Percentiles rank a stretch among this genome's conserved stretches.
Evolutionary conservation across 37 sponge, comb jelly and placozoan genomes (phyloP).

Genomic region (Dysidea cf. avara): DNA sequence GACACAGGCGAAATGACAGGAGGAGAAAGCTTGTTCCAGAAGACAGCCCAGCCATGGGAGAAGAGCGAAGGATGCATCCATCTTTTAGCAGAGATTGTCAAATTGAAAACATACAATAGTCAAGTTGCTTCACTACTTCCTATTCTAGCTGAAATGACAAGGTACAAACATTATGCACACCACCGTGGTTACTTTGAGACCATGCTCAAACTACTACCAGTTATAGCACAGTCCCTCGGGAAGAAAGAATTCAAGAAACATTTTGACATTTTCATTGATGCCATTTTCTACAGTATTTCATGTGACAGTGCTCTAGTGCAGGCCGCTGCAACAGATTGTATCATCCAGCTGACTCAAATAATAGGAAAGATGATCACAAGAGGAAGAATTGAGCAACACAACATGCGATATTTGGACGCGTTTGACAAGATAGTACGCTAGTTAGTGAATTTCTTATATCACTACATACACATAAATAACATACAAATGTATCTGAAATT

Average conservation of each 20-base stretch:
- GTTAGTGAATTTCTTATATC: too few species aligned
- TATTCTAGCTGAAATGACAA: conserved; percentile 51
- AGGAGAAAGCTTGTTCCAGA: conserved; percentile 74
- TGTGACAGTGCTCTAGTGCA: conserved; percentile 13
- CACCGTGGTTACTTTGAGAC: conserved; percentile 74
- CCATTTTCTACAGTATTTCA: conserved; percentile 49
- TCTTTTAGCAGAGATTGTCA: conserved; percentile 73
- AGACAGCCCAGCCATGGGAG: conserved; percentile 93
- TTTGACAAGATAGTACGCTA: too few species aligned
- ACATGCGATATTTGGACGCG: neutral
- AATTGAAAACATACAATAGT: conserved; percentile 6
- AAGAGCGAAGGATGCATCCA: conserved; percentile 88
- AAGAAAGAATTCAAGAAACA: conserved; percentile 60
- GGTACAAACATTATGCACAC: conserved; percentile 72
- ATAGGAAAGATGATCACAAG: conserved; percentile 61
- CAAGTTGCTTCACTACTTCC: conserved; percentile 56
- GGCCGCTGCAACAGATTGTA: conserved; percentile 33
- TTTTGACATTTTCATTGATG: conserved; percentile 47
- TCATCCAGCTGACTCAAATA: conserved; percentile 27
- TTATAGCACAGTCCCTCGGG: conserved; percentile 46
- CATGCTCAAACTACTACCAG: conserved; percentile 64
- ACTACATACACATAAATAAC: too few species aligned
- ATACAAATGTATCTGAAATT: too few species aligned
- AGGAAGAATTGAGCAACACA: conserved; percentile 66
- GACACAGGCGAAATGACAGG: conserved; percentile 9